These are phyloP conservation scores for Noctua comes DNA, from an alignment of 2,888 invertebrate genomes.

Conservation along the genomic window DNA sequence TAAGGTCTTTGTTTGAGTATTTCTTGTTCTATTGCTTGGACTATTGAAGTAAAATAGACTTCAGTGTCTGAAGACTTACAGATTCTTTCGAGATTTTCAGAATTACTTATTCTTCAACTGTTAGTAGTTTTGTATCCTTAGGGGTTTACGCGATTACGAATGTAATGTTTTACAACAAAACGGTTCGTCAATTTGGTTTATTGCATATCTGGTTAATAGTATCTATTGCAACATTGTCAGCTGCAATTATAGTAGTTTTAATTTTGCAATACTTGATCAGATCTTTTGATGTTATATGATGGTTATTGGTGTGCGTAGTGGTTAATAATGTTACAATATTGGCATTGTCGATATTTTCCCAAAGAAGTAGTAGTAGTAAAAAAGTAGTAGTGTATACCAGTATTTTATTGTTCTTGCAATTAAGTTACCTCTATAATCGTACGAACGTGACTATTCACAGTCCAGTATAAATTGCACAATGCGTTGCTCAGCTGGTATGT, in stretches of 20 bases:
- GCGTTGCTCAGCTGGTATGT: conserved; percentile 50
- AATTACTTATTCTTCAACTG: background rate
- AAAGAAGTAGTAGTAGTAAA: conserved; percentile 15
- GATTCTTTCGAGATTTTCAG: background rate
- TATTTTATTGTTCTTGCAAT: background rate
- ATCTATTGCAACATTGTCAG: background rate
- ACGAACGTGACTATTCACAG: conserved; percentile 33
- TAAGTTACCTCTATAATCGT: conserved; percentile 28
- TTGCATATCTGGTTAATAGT: background rate
- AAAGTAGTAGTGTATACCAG: background rate
- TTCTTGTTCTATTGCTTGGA: background rate
- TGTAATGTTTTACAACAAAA: background rate
- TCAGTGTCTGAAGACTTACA: background rate
- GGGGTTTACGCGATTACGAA: no score
- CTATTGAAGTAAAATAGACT: background rate
- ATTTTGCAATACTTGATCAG: background rate
- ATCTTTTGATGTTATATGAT: background rate
- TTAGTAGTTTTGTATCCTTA: background rate
- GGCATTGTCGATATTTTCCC: conserved; percentile 4
- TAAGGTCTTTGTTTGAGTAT: background rate
- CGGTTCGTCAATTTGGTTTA: background rate
- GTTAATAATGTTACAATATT: background rate
- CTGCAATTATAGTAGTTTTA: background rate
- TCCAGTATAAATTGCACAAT: conserved; percentile 44
- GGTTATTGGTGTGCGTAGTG: background rate